Base-by-base conservation (phyloP, 2,113 vertebrate species). In the Danionella cerebrum region DNA sequence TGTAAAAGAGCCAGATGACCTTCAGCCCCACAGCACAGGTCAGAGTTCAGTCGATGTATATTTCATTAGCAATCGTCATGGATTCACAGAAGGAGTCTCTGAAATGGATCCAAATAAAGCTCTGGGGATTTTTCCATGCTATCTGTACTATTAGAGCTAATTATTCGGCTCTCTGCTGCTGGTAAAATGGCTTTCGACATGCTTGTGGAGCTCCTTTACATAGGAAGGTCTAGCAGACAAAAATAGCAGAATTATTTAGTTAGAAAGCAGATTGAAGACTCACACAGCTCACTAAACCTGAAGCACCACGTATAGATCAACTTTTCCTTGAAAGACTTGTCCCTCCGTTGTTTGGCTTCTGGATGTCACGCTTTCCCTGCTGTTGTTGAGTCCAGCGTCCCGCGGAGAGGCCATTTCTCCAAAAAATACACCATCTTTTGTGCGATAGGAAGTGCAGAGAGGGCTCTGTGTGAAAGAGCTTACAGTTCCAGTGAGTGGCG, bases 181-280 rank as follows among this genome's bases (percentile, higher is more conserved):
- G 88, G 85, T 87, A 84, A 88, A 88, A 88, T 86, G 81, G 82
- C 80, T 86, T 89, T 87, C 84, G 87, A 84, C 83, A 86, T 87
- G 85, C 81, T 80, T 84, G 74, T 84, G 78, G 82, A 42, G 55
- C 69, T 66, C 35, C 3, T 21, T 25, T 16, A 11, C 29, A 44
- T 24, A 42, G 44, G 53, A 42, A 57, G 41, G 63, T 41, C 41
- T 47, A 31, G 42, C 19, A 5, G 44, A 33, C 2, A 24, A 36
- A 36, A 47, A 52, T 39, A 35, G 13, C 22, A 22, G 35, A 42
- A 42, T 31, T 19, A 54, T 44, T 29, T 53, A 9, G 8, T 54
- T 7, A 6, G 19, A 31, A 29, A 27, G 38, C 14, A 24, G 29
- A 48, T 60, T 60, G 44, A 12, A 44, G 21, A 59, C 36, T 16